These are phyloP conservation scores for Drosophila meridionalis DNA, from an alignment of 2,888 invertebrate species.

Conservation along the genomic window DNA sequence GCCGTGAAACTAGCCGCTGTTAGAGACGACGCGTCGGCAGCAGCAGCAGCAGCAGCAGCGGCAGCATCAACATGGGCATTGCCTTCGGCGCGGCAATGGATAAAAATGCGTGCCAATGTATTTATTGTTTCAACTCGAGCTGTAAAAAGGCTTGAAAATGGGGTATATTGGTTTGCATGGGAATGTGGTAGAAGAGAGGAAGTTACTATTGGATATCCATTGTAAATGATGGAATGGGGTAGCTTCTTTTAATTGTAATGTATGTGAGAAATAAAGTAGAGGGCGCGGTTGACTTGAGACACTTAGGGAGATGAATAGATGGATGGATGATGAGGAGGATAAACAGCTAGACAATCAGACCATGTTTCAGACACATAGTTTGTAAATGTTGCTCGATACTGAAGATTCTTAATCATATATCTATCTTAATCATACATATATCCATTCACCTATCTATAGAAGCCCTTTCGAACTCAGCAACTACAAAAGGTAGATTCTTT, in stretches of 20 bases:
- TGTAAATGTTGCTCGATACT: not conserved
- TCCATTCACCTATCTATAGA: not conserved
- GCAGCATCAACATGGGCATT: conserved; percentile 54
- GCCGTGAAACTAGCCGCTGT: conserved; percentile 66
- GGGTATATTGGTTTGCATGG: not conserved
- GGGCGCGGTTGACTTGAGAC: not conserved
- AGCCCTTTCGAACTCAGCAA: not conserved
- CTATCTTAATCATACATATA: not conserved
- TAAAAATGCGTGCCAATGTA: conserved; percentile 65
- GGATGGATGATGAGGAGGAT: not conserved
- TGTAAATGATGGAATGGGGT: not conserved
- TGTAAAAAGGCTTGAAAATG: conserved; percentile 9
- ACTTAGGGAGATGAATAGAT: not conserved
- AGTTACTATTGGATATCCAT: too few species aligned
- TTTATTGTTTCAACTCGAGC: conserved; percentile 72
- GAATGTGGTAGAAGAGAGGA: not conserved
- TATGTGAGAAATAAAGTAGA: not conserved
- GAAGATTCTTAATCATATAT: not conserved
- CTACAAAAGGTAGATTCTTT: too few species aligned
- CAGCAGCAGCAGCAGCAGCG: conserved; percentile 15
- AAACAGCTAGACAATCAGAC: not conserved
- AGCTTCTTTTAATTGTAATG: not conserved
- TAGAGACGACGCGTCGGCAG: conserved; percentile 19
- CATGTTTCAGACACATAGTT: not conserved
- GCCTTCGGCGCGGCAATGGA: conserved; percentile 66